phyloP scores from a whole-genome alignment of 2,113 vertebrate genomes.

The Apodemus speciosus region DNA sequence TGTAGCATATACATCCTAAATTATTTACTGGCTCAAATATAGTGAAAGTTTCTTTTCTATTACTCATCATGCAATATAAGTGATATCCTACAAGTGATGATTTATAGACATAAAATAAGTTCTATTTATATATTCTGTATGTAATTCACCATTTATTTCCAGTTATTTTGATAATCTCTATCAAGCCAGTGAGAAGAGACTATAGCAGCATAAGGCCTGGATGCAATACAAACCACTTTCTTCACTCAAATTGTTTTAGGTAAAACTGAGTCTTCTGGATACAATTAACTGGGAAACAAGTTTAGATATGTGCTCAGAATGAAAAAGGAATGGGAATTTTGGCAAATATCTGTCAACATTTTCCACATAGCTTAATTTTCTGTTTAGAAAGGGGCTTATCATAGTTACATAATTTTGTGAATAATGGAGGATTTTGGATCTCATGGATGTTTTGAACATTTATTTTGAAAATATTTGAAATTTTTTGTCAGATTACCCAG shows the following conservation, averaged over 20 bases:
- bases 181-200: background rate
- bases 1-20: background rate
- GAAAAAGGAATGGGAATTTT: background rate
- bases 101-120: background rate
- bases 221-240: background rate
- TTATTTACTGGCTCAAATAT: background rate
- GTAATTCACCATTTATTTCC: background rate
- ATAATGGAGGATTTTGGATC: background rate
- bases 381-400: background rate
- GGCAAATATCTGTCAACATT: background rate
- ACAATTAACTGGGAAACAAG: background rate
- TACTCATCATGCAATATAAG: background rate
- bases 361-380: background rate
- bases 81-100: background rate
- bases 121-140: background rate
- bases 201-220: background rate
- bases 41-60: background rate
- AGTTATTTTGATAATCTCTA: background rate
- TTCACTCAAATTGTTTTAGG: background rate
- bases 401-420: background rate
- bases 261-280: background rate
- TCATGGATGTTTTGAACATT: background rate
- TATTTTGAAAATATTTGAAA: background rate
- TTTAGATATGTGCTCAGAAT: background rate
- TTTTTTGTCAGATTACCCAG: background rate